Base-by-base conservation (phyloP, 2,888 invertebrate species). In the Lasioglossum marginatum region DNA sequence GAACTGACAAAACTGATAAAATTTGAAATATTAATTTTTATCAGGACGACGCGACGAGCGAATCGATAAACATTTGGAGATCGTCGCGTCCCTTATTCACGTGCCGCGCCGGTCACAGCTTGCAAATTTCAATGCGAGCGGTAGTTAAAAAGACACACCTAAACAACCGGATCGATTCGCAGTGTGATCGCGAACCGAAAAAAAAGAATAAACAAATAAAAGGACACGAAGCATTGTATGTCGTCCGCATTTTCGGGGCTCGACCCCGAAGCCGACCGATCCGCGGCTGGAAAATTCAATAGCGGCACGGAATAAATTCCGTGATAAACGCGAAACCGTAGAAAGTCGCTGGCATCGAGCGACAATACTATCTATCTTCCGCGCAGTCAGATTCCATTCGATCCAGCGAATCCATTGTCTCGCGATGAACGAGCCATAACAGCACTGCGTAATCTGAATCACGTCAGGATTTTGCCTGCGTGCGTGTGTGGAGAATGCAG, bases 331-430 rank as follows among this genome's bases (percentile, higher is more conserved):
- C 71, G 72, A 31, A 70, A 78, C 84, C 72, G 82, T 76, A 79
- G 88, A 82, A 86, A 90, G 82, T 86, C 83, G 71, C 45, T 73
- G 70, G 71, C 60, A 77, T 77, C 79, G 73, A 10, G 72, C 78
- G 83, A 90, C 91, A 90, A 90, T 87, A 77, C 83, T 90, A 90
- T 91, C 89, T 90, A 82, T 91, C 91, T 89, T 90, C 87, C 91
- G 83, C 81, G 80, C 77, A 91, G 87, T 86, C 87, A 86, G 86
- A 91, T 90, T 91, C 91, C 91, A 86, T 89, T 90, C 90, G 91
- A 90, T 91, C 85, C 90, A 85, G 86, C 86, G 89, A 85, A 89
- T 90, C 90, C 89, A 90, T 90, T 90, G 90, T 90, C 89, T 89
- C 86, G 85, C 89, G 82, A 85, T 81, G 87, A 77, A 79, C 89